Conservation (phyloP, 2,797 vertebrate species). For the Lycodopsis pacificus region DNA sequence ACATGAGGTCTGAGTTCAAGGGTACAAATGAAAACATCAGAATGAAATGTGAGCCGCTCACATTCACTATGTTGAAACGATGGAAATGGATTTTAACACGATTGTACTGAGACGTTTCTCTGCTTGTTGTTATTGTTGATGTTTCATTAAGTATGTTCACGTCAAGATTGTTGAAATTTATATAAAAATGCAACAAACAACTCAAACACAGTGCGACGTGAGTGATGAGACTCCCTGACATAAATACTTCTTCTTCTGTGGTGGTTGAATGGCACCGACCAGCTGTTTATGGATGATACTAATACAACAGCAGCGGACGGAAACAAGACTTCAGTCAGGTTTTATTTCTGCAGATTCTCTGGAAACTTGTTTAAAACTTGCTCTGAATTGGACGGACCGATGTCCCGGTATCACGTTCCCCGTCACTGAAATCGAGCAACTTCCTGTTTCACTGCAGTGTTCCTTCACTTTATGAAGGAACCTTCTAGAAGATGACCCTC, state of each 20-base stretch:
- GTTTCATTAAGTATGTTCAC: neutral
- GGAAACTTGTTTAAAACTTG: neutral
- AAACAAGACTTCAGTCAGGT: neutral
- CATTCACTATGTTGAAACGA: neutral
- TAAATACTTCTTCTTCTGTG: neutral
- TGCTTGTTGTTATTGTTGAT: neutral
- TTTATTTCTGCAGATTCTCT: neutral
- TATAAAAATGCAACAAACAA: neutral
- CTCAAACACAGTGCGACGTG: neutral
- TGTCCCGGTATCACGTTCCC: accelerated
- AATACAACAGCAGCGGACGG: neutral
- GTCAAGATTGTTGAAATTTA: neutral
- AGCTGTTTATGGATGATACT: neutral
- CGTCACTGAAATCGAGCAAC: too few relatives aligned
- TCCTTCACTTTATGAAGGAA: neutral
- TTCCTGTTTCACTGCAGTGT: neutral
- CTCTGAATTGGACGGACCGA: neutral
- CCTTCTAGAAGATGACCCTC: slow-evolving; percentile 63
- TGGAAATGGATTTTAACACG: neutral
- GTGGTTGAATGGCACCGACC: neutral
- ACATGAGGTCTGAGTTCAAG: neutral
- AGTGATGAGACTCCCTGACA: neutral
- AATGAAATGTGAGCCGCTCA: neutral
- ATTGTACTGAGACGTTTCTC: neutral
- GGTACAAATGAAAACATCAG: neutral